Evolutionary conservation across 37 sponge, comb jelly and placozoan species (phyloP).

Genomic region (Cliona cf. orientalis): DNA sequence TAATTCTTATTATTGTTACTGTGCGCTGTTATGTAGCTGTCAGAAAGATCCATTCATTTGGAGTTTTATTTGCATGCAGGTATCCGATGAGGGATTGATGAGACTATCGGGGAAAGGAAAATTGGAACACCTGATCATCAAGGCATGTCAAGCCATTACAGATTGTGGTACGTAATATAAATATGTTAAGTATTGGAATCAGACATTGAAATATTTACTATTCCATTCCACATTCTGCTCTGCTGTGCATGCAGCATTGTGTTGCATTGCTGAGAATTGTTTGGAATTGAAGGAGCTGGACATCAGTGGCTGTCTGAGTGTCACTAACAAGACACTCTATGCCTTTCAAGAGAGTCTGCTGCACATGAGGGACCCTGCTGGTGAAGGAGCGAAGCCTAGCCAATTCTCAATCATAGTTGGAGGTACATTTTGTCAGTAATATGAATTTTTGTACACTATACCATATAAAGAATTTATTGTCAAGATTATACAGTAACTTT

Average conservation of each 20-base stretch:
- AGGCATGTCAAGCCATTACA: slow-evolving; percentile 46
- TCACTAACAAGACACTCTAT: slow-evolving; percentile 40
- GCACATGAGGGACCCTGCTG: slow-evolving; percentile 19
- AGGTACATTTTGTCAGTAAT: slow-evolving; percentile 45
- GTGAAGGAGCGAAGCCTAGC: neutral
- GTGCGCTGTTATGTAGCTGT: no score
- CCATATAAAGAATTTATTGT: no score
- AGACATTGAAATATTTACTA: no score
- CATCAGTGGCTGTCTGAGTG: slow-evolving; percentile 54
- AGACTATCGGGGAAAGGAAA: slow-evolving; percentile 2
- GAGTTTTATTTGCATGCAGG: slow-evolving; percentile 19
- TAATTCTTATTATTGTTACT: neutral
- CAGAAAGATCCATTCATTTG: no score
- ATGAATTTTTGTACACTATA: no score
- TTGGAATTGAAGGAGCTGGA: slow-evolving; percentile 44
- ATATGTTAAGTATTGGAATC: no score
- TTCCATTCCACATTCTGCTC: neutral
- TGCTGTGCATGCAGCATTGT: neutral
- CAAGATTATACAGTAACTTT: no score
- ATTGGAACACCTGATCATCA: slow-evolving; percentile 33
- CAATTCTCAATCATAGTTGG: slow-evolving; percentile 13
- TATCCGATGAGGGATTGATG: slow-evolving; percentile 51
- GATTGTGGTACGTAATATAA: slow-evolving; percentile 42
- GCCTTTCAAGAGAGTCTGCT: slow-evolving; percentile 43
- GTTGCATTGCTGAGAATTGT: slow-evolving; percentile 2